Evolutionary conservation across 2,113 vertebrate species (phyloP).

Genomic region (Macroglossus sobrinus): DNA sequence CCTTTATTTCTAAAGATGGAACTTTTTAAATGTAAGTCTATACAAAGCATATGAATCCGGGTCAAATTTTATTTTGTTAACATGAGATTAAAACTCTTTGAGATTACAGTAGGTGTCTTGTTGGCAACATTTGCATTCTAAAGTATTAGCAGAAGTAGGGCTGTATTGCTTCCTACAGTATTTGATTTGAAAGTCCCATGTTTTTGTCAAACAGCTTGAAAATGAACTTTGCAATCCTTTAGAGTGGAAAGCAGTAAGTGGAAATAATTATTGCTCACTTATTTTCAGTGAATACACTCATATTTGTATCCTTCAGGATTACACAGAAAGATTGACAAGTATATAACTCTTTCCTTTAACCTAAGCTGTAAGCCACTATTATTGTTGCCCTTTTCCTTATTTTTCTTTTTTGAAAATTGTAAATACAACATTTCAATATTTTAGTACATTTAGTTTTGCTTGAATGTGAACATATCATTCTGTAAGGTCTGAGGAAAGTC

Average conservation of each 20-base stretch:
- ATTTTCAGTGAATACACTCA: not conserved
- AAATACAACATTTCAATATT: not conserved
- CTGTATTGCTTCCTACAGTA: not conserved
- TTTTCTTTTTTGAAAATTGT: not conserved
- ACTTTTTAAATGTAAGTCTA: not conserved
- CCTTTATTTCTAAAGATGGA: not conserved
- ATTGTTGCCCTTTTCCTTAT: not conserved
- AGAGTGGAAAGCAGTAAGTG: not conserved
- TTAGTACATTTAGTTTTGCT: not conserved
- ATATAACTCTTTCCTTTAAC: not conserved
- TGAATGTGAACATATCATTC: not conserved
- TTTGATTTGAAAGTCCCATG: not conserved
- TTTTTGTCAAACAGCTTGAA: not conserved
- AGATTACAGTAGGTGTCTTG: not conserved
- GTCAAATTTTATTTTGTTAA: not conserved
- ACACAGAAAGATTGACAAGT: not conserved
- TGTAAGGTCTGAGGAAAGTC: not conserved
- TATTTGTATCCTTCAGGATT: not conserved
- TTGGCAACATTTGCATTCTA: not conserved
- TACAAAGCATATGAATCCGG: not conserved
- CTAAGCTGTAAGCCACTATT: not conserved
- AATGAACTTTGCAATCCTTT: not conserved
- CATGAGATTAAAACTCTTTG: not conserved
- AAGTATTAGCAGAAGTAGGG: not conserved
- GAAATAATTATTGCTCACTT: constrained; percentile 3